Conservation (phyloP, 1,140 invertebrate genomes). For the Habropoda laboriosa region DNA sequence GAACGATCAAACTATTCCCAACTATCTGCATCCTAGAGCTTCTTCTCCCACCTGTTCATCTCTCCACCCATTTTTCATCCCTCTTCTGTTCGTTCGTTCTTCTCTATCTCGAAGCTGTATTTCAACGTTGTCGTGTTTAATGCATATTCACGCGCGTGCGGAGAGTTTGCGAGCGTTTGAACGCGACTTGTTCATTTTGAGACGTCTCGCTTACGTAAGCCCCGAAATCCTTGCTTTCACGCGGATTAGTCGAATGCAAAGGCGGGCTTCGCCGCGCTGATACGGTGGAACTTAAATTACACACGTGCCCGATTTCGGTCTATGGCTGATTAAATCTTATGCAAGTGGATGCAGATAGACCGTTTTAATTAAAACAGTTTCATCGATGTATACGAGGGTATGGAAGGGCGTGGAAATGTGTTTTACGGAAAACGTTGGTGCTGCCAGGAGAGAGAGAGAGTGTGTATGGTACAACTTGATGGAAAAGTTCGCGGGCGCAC, state of each 20-base stretch:
- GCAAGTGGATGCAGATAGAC: slow-evolving; percentile 52
- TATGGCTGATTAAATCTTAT: slow-evolving; percentile 68
- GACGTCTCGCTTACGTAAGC: slow-evolving; percentile 60
- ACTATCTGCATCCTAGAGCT: slow-evolving; percentile 9
- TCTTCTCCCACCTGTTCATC: background rate
- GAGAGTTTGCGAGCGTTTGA: slow-evolving; percentile 17
- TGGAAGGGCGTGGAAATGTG: background rate
- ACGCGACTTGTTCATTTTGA: slow-evolving; percentile 52
- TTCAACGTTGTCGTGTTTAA: background rate
- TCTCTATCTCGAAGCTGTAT: too few species aligned
- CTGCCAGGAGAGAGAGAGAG: too few species aligned
- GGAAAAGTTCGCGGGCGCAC: background rate
- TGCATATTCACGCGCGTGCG: background rate
- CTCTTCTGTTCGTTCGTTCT: background rate
- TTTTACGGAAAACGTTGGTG: background rate
- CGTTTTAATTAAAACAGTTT: slow-evolving; percentile 68
- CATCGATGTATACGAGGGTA: background rate
- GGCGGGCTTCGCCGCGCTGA: slow-evolving; percentile 42
- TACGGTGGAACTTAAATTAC: slow-evolving; percentile 71
- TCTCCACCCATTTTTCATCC: background rate
- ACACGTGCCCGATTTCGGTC: slow-evolving; percentile 51
- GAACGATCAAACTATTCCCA: background rate
- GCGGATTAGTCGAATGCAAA: slow-evolving; percentile 65
- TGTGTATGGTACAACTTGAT: too few species aligned
- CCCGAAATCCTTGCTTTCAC: slow-evolving; percentile 64